Conservation (phyloP, 2,888 invertebrate species). For the Ectobius pallidus region DNA sequence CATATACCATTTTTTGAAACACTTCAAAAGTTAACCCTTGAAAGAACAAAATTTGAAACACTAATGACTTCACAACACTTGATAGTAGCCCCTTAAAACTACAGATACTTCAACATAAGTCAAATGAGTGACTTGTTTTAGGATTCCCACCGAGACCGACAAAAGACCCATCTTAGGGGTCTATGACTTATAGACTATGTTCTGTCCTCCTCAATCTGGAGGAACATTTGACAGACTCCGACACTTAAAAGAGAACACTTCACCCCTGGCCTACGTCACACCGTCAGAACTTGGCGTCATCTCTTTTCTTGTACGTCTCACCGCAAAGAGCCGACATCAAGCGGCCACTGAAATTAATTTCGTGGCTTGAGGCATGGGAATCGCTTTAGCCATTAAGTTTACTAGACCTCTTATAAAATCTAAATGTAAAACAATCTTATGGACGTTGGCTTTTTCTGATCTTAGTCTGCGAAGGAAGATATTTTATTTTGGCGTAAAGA, state of each 20-base stretch:
- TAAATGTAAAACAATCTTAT: too few species aligned
- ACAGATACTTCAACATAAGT: too few species aligned
- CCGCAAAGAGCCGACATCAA: not conserved
- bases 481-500: too few species aligned
- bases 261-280: constrained; percentile 12
- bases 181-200: not conserved
- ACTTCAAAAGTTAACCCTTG: too few species aligned
- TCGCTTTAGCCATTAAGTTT: not conserved
- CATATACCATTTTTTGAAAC: too few species aligned
- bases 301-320: constrained; percentile 11
- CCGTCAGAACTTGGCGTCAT: constrained; percentile 10
- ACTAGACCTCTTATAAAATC: too few species aligned
- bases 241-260: constrained; percentile 19
- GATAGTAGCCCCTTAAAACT: too few species aligned
- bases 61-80: too few species aligned
- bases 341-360: constrained; percentile 7
- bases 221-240: constrained; percentile 13
- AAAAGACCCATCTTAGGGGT: not conserved
- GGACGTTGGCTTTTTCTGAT: too few species aligned
- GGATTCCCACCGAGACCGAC: not conserved
- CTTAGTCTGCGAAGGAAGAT: too few species aligned
- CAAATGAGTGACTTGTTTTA: too few species aligned
- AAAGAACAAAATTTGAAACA: too few species aligned
- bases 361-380: constrained; percentile 4
- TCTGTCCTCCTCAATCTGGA: constrained; percentile 15